Base-by-base conservation (phyloP, 2,888 invertebrate genomes). In the Zygogramma bicolorata region DNA sequence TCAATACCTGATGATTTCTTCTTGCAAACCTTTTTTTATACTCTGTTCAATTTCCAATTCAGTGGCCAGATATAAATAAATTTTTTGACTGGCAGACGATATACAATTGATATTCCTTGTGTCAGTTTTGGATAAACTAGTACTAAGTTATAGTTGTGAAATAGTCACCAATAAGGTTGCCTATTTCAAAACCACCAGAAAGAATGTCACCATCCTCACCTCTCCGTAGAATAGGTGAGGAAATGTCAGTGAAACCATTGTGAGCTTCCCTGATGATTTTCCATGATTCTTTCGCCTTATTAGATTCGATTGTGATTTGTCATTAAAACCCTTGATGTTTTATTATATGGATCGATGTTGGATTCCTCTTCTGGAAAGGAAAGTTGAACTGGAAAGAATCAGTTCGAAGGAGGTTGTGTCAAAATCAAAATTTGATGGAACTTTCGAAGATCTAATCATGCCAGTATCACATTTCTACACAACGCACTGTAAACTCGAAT, bases 1-100 rank as follows among this genome's bases (percentile, higher is more conserved):
- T 59, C 59, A 4, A 59, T 31, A 31, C 34, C 59, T 7, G 59
- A 29, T 3, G 59, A 59, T 59, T 59, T 59, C 18, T 59, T 34
- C 34, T 59, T 59, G 59, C 59, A 59, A 59, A 59, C n/a, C 59
- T 29, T 59, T 34, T 59, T 13, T 59, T 5, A 59, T 59, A 59
- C 31, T 34, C 15, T 42, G 5, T 42, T 42, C 42, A 13, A 42
- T 42, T 13, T 59, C 59, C 3, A 29, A 2, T 31, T 59, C 18
- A 59, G 59, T 59, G n/a, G 34, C 13, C 34, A 34, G 59, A 18
- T 59, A 29, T 29, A 29, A n/a, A n/a, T n/a, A n/a, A n/a, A n/a
- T n/a, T n/a, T n/a, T n/a, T n/a, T n/a, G n/a, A n/a, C n/a, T n/a
- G 3, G 58, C 25, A 8, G 58, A 29, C 29, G 58, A 29, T 15